A percentile compares a stretch with the other conserved stretches of the same genome.
Conservation (phyloP, 2,797 vertebrate genomes). For the Dromococcyx pavoninus region DNA sequence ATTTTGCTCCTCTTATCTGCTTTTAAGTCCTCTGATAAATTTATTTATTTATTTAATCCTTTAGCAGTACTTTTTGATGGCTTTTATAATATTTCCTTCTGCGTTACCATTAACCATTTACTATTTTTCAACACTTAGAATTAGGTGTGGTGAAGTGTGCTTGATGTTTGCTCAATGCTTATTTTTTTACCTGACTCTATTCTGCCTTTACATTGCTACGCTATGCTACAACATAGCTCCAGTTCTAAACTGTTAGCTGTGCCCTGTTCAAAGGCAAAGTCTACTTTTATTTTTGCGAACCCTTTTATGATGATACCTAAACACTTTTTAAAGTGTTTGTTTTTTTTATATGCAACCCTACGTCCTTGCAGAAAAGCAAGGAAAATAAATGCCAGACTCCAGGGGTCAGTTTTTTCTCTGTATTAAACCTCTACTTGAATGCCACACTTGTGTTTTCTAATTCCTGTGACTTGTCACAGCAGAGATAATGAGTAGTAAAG, state of each 20-base stretch:
- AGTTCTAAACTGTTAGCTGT: not conserved
- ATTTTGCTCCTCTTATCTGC: not conserved
- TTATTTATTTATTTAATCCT: not conserved
- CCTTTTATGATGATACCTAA: not conserved
- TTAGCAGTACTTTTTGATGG: not conserved
- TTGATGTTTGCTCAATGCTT: not conserved
- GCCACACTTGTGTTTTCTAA: not conserved
- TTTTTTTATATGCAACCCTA: not conserved
- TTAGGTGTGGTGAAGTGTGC: not conserved
- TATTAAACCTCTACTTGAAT: not conserved
- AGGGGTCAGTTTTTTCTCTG: not conserved
- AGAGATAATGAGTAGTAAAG: not conserved
- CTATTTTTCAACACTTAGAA: not conserved
- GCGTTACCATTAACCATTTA: not conserved
- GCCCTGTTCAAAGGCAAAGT: not conserved
- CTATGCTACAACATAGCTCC: not conserved
- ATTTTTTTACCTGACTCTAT: not conserved
- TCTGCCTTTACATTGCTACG: not conserved
- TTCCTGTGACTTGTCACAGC: not conserved
- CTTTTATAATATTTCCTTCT: not conserved
- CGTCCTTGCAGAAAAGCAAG: not conserved
- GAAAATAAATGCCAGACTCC: not conserved
- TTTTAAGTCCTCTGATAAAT: not conserved
- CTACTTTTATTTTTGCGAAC: not conserved
- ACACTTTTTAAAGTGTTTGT: not conserved